A percentile compares a stretch with the other conserved stretches of the same genome.
These are phyloP conservation scores for Diarsia brunnea DNA, from an alignment of 2,888 invertebrate species.

Conservation along the genomic window DNA sequence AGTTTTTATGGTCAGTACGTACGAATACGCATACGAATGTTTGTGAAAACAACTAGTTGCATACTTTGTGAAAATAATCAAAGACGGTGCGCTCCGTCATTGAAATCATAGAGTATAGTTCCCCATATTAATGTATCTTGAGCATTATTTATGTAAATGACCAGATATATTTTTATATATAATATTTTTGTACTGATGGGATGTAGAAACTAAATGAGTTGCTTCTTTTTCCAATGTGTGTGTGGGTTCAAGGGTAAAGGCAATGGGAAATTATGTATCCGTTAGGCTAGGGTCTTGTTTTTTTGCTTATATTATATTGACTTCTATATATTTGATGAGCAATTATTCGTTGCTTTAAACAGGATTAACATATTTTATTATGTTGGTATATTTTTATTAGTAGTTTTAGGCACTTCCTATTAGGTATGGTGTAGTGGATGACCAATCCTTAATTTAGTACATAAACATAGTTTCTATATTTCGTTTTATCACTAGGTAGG, in stretches of 20 bases:
- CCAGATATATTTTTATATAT: neutral
- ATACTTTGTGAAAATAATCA: neutral
- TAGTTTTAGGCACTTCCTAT: conserved; percentile 36
- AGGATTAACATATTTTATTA: conserved; percentile 27
- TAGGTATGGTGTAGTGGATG: conserved; percentile 35
- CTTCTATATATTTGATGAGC: conserved; percentile 14
- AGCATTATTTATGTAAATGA: neutral
- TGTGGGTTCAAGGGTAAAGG: neutral
- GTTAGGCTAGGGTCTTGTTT: conserved; percentile 13
- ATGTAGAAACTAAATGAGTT: conserved; percentile 17
- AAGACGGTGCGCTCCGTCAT: neutral
- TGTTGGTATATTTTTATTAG: conserved; percentile 26
- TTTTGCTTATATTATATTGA: conserved; percentile 25
- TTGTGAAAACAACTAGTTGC: neutral
- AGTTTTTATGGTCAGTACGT: neutral
- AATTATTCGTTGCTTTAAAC: conserved; percentile 13
- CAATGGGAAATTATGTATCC: conserved; percentile 17
- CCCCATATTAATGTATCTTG: neutral
- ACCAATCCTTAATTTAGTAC: conserved; percentile 38
- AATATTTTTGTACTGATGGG: conserved; percentile 39
- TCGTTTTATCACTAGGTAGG: conserved; percentile 40
- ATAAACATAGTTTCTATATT: conserved; percentile 31
- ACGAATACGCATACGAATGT: conserved; percentile 13
- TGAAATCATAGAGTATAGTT: neutral
- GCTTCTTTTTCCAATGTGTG: conserved; percentile 7